These are phyloP conservation scores for Thaleichthys pacificus DNA, from an alignment of 2,797 vertebrate species.

Conservation along the genomic window DNA sequence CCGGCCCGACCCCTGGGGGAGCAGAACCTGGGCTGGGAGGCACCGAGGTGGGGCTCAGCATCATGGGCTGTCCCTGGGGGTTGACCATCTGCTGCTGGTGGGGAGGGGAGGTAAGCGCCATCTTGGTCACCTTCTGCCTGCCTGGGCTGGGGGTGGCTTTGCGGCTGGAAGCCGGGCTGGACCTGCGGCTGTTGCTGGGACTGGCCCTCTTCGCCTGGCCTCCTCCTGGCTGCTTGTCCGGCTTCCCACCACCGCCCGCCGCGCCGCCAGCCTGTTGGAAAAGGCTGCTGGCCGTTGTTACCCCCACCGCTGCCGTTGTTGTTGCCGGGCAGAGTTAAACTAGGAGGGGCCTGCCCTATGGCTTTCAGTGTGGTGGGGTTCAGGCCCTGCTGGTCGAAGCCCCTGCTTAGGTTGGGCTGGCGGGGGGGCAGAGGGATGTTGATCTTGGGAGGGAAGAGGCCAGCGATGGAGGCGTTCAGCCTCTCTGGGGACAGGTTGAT, in stretches of 20 bases:
- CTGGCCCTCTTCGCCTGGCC: slow-evolving; percentile 88
- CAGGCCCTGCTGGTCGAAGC: slow-evolving; percentile 98
- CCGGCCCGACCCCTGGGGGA: slow-evolving; percentile 66
- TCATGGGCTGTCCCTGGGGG: slow-evolving; percentile 80
- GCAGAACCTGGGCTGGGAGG: slow-evolving; percentile 76
- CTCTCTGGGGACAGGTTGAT: slow-evolving; percentile 98
- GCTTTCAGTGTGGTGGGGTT: slow-evolving; percentile 99
- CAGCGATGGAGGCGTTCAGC: slow-evolving; percentile 97
- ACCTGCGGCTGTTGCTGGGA: slow-evolving; percentile 93
- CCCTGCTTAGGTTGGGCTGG: slow-evolving; percentile 88
- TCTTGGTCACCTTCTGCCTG: slow-evolving; percentile 90
- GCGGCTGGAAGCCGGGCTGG: slow-evolving; percentile 92
- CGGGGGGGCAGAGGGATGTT: slow-evolving; percentile 98
- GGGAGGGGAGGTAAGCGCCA: slow-evolving; percentile 79
- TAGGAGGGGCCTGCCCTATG: slow-evolving; percentile 95
- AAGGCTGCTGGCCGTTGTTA: slow-evolving; percentile 76
- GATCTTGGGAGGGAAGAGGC: slow-evolving; percentile 97
- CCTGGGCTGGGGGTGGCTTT: slow-evolving; percentile 96
- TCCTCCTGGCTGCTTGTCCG: slow-evolving; percentile 83
- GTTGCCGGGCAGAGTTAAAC: slow-evolving; percentile 72
- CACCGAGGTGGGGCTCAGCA: slow-evolving; percentile 78
- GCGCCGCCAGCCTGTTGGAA: slow-evolving; percentile 77
- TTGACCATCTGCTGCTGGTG: slow-evolving; percentile 80
- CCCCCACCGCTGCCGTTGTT: slow-evolving; percentile 67
- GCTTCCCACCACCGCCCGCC: slow-evolving; percentile 78